Evolutionary conservation across 2,113 vertebrate genomes (phyloP), one percentile per base, ranked within the genome.

Genomic region (Podarcis muralis): DNA sequence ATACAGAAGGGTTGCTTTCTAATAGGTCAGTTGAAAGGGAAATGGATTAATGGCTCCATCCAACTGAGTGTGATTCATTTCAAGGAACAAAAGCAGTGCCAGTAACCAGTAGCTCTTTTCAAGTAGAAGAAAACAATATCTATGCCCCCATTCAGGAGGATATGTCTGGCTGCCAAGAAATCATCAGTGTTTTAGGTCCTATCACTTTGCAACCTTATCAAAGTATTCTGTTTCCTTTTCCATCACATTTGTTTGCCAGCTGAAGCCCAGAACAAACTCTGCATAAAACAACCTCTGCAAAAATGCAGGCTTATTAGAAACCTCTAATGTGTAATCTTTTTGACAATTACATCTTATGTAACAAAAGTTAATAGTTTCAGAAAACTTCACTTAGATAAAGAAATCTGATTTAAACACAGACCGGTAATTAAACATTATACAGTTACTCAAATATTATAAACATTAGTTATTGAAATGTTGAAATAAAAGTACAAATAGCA

Each of bases 61-160:
- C 57, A 88, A 84, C 59, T 87, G 90, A 95, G 79, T 85, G 93
- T 86, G 88, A 85, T 86, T 90, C 92, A 96, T 91, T 96, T 92
- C 87, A 69, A 87, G 59, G 83, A 66, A 75, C 53, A 74, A 90
- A 83, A 93, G 92, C 91, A 75, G 97, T 97, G 95, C 96, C 96
- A 97, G 95, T 35, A 94, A 93, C 94, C 76, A 32, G 0, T 0
- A 0, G 91, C 20, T 94, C 94, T 91, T 97, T 96, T 96, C 94
- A 95, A 16, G 85, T 57, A 88, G 85, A 89, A 32, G 80, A 23
- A 40, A 90, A 95, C 93, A 96, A 95, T 89, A 90, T 93, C 91
- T 40, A 89, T 88, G 87, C 91, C 88, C 88, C 32, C 40, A 0
- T 0, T 25, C 81, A 87, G 88, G 96, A 95, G 97, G 95, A 95